Evolutionary conservation across 2,113 vertebrate species (phyloP).

Genomic region (Puffinus mauretanicus): DNA sequence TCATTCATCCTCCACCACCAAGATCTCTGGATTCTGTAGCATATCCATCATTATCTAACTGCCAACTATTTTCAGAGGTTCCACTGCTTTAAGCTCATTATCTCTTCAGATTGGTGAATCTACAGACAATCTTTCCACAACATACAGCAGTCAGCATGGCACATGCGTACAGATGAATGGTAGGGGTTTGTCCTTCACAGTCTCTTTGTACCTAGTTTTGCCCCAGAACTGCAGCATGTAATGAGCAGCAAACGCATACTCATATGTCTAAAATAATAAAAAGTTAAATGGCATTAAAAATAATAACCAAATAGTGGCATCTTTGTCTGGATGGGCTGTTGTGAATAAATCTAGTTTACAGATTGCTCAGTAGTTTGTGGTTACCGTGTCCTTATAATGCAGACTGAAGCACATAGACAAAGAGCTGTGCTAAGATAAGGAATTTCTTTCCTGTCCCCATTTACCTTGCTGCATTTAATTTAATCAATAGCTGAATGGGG

Average conservation of each 20-base stretch:
- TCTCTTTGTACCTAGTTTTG: slow-evolving; percentile 69
- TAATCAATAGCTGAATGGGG: slow-evolving; percentile 64
- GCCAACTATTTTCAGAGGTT: slow-evolving; percentile 76
- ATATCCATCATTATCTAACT: slow-evolving; percentile 78
- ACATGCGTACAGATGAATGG: slow-evolving; percentile 71
- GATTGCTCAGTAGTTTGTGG: slow-evolving; percentile 15
- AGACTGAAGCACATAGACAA: not conserved
- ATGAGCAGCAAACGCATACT: slow-evolving; percentile 73
- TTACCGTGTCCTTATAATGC: not conserved
- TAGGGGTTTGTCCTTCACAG: slow-evolving; percentile 65
- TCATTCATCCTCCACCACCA: slow-evolving; percentile 65
- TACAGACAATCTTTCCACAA: slow-evolving; percentile 66
- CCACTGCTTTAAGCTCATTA: slow-evolving; percentile 80
- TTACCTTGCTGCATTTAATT: slow-evolving; percentile 45
- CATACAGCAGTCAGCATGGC: slow-evolving; percentile 67
- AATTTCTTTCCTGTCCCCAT: slow-evolving; percentile 47
- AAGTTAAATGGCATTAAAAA: slow-evolving; percentile 26
- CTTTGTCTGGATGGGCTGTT: slow-evolving; percentile 17
- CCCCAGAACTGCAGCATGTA: slow-evolving; percentile 62
- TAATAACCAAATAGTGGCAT: slow-evolving; percentile 8
- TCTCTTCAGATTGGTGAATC: slow-evolving; percentile 71
- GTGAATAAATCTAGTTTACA: slow-evolving; percentile 10
- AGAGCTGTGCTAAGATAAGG: slow-evolving; percentile 20
- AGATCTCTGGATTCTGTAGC: slow-evolving; percentile 58
- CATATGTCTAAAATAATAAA: slow-evolving; percentile 40